These are phyloP conservation scores for Myotis myotis DNA, from an alignment of 2,797 vertebrate species.

Conservation along the genomic window DNA sequence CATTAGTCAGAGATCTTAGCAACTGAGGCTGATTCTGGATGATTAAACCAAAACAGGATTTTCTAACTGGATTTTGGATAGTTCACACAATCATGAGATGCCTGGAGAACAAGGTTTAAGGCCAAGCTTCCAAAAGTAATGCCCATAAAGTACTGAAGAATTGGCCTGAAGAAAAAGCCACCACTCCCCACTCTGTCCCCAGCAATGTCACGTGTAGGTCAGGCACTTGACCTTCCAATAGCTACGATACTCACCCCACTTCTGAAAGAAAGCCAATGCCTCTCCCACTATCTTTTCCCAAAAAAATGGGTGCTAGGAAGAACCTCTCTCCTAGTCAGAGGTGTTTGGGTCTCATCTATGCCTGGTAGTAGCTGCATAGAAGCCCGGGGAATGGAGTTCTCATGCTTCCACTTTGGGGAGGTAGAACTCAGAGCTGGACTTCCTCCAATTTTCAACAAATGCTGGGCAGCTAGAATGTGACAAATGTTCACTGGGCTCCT, in stretches of 20 bases:
- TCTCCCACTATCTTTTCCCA: not conserved
- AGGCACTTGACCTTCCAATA: not conserved
- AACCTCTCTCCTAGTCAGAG: not conserved
- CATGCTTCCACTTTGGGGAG: not conserved
- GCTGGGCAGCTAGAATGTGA: not conserved
- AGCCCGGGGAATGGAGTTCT: not conserved
- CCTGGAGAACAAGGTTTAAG: not conserved
- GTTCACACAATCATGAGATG: not conserved
- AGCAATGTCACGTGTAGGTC: not conserved
- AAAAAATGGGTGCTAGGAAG: not conserved
- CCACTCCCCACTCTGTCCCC: not conserved
- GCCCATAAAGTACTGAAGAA: rapidly evolving
- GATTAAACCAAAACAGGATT: not conserved
- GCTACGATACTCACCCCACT: not conserved
- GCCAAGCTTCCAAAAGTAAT: not conserved
- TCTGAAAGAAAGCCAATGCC: not conserved
- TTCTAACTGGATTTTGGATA: not conserved
- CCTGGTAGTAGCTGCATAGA: not conserved
- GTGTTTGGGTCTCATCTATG: not conserved
- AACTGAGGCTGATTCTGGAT: not conserved
- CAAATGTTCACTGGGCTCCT: not conserved
- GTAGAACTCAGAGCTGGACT: not conserved
- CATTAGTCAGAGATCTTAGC: not conserved
- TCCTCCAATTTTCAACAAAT: not conserved
- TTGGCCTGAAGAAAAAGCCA: not conserved